Conservation (phyloP, 2,888 invertebrate genomes). For the Athalia rosae region DNA sequence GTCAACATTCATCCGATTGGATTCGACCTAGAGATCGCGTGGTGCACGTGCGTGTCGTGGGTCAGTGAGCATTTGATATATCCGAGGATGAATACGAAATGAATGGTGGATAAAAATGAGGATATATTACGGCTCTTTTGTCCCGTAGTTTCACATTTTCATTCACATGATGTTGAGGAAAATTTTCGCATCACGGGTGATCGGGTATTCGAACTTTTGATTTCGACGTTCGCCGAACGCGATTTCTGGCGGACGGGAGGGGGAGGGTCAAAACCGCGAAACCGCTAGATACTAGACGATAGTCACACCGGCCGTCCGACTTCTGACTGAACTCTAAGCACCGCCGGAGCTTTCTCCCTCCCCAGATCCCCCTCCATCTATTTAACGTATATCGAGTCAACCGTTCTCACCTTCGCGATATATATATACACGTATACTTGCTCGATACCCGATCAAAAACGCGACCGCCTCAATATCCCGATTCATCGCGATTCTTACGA, state of each 20-base stretch:
- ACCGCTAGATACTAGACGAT: constrained; percentile 37
- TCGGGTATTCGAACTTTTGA: neutral
- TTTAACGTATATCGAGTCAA: neutral
- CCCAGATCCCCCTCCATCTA: neutral
- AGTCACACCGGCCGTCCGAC: constrained; percentile 41
- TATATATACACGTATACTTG: no score
- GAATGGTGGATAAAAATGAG: neutral
- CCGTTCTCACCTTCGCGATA: neutral
- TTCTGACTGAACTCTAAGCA: constrained; percentile 35
- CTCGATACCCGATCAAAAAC: no score
- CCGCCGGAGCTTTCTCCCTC: constrained; percentile 12
- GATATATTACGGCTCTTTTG: neutral
- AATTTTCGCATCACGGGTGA: no score
- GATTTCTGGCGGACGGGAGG: no score
- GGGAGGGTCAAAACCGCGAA: constrained; percentile 9
- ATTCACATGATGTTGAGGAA: no score
- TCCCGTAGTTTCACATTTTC: no score
- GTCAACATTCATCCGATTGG: neutral
- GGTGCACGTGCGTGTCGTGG: neutral
- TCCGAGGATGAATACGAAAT: neutral
- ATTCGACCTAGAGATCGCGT: neutral
- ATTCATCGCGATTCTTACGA: no score
- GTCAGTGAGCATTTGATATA: no score
- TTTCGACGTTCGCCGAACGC: constrained; percentile 24
- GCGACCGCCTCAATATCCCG: no score